Conservation (phyloP, 2,888 invertebrate species). For the Acanthosepion esculentum region DNA sequence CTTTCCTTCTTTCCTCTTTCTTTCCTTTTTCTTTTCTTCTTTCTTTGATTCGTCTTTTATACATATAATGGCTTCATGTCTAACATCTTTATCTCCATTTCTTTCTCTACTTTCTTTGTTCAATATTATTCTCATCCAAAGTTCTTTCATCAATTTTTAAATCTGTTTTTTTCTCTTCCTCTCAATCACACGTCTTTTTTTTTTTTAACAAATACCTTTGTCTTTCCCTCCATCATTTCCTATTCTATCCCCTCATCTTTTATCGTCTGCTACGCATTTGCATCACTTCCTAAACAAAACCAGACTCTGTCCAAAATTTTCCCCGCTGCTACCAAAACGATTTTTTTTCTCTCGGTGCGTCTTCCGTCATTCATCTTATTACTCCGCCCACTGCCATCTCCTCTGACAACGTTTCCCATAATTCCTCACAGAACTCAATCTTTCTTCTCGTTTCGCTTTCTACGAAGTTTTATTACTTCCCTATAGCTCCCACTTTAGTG, state of each 20-base stretch:
- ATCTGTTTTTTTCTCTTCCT: background rate
- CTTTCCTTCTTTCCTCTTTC: background rate
- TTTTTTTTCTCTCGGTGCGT: background rate
- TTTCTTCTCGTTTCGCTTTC: constrained; percentile 20
- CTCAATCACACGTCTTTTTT: background rate
- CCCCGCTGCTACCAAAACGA: background rate
- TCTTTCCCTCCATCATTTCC: background rate
- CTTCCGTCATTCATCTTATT: background rate
- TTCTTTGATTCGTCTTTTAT: background rate
- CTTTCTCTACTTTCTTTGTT: fast-evolving
- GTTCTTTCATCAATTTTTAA: background rate
- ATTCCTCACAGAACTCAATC: background rate
- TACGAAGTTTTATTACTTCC: constrained; percentile 33
- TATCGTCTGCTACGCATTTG: background rate
- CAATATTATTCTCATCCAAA: too few relatives aligned
- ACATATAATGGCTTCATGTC: too few relatives aligned
- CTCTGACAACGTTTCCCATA: constrained; percentile 23
- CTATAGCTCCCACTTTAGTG: constrained; percentile 33
- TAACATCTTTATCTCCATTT: too few relatives aligned
- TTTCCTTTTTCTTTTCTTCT: background rate
- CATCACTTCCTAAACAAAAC: background rate
- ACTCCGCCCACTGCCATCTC: constrained; percentile 33
- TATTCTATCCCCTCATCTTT: background rate
- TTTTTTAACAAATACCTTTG: background rate
- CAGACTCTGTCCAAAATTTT: background rate